These are phyloP conservation scores for Archips xylosteana DNA, from an alignment of 2,888 invertebrate species.

Conservation along the genomic window DNA sequence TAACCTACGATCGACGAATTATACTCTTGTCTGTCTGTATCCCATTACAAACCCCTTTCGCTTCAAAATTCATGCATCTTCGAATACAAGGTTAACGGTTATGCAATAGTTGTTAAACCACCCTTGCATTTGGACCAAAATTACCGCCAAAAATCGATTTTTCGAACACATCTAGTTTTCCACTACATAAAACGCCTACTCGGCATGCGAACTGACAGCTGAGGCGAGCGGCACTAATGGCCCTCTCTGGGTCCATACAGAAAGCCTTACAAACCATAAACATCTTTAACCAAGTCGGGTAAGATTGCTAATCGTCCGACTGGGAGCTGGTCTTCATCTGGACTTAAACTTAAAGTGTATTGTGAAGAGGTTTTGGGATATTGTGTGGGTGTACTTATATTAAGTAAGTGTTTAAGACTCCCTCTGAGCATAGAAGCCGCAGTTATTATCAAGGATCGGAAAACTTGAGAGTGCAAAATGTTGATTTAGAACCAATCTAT, in stretches of 20 bases:
- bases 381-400: constrained; percentile 2
- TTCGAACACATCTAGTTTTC: neutral
- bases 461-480: no score
- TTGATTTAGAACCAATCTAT: no score
- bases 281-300: neutral
- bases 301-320: constrained; percentile 8
- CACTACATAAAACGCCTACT: constrained; percentile 24
- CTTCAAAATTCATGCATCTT: neutral
- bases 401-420: neutral
- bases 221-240: constrained; percentile 63
- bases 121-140: neutral
- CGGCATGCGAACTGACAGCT: constrained; percentile 70
- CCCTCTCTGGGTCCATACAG: constrained; percentile 35
- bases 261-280: neutral
- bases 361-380: neutral
- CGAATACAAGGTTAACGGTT: no score
- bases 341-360: constrained; percentile 23
- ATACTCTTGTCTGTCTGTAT: no score
- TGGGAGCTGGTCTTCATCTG: constrained; percentile 7
- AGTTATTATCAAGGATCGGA: no score
- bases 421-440: neutral
- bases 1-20: no score
- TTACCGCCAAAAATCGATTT: neutral
- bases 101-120: no score
- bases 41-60: no score